Evolutionary conservation across 2,888 invertebrate species (phyloP).

Genomic region (Eudasyphora cyanicolor): DNA sequence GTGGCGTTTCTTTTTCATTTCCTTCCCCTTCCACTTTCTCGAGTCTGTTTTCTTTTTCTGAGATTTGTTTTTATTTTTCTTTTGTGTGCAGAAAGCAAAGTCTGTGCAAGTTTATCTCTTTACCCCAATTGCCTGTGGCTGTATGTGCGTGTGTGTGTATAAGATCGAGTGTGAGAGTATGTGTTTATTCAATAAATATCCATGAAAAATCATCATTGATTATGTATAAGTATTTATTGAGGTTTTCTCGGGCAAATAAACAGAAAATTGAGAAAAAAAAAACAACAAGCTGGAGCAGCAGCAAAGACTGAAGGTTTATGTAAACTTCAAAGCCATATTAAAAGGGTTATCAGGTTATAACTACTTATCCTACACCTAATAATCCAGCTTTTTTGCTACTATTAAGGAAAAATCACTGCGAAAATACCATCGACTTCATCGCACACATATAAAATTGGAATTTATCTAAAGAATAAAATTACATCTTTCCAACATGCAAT

Average conservation of each 20-base stretch:
- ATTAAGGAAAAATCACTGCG: no score
- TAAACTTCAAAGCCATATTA: conserved; percentile 51
- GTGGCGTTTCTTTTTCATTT: neutral
- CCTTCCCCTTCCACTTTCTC: neutral
- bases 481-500: no score
- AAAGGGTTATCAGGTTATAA: neutral
- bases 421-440: no score
- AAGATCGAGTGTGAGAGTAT: no score
- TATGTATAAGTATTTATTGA: conserved; percentile 53
- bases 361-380: no score
- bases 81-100: neutral
- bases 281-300: no score
- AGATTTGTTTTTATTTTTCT: conserved; percentile 1
- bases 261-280: neutral
- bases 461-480: no score
- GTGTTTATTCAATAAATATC: conserved; percentile 10
- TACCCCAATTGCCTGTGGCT: neutral
- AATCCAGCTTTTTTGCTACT: no score
- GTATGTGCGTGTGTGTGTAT: neutral
- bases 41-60: neutral
- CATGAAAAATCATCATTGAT: conserved; percentile 52
- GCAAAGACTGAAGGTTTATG: no score
- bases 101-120: neutral
- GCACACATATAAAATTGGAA: no score
- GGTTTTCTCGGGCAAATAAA: conserved; percentile 32